Conservation (phyloP, 1,140 invertebrate genomes). For the Drosophila albomicans region DNA sequence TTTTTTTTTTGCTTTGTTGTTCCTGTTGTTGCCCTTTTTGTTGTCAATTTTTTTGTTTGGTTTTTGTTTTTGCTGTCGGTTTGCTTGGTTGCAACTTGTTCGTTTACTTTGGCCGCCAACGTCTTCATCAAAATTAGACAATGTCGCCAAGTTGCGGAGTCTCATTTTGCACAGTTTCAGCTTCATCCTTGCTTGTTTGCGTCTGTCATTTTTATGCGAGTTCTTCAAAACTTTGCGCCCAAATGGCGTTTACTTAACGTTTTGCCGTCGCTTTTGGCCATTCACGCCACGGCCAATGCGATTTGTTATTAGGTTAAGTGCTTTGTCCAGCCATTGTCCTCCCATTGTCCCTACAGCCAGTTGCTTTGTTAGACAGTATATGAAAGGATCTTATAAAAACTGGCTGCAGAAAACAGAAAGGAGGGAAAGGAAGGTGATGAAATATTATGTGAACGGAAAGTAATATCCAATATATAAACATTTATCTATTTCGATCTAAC, state of each 20-base stretch:
- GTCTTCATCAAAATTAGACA: conserved; percentile 79
- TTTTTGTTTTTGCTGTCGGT: conserved; percentile 22
- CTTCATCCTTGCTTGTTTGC: conserved; percentile 28
- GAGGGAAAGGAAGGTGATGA: not conserved
- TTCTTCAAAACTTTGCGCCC: conserved; percentile 76
- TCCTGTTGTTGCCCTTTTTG: conserved; percentile 58
- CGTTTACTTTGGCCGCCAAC: conserved; percentile 46
- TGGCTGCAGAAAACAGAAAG: not conserved
- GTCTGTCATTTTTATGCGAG: conserved; percentile 81
- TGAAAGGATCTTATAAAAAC: too few relatives aligned
- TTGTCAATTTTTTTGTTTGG: conserved; percentile 59
- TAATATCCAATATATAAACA: not conserved
- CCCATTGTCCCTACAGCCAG: not conserved
- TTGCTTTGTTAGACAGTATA: not conserved
- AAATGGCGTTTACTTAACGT: conserved; percentile 81
- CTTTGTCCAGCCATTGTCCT: conserved; percentile 43
- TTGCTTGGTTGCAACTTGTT: conserved; percentile 35
- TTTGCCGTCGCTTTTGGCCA: conserved; percentile 56
- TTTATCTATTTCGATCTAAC: not conserved
- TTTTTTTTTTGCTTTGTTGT: not conserved
- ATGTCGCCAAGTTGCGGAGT: conserved; percentile 27
- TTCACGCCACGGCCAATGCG: conserved; percentile 31
- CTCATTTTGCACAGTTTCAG: conserved; percentile 1
- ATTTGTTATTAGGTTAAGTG: conserved; percentile 79
- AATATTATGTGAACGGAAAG: too few relatives aligned